Base-by-base conservation (phyloP, 2,888 invertebrate species). In the Melanargia galathea region DNA sequence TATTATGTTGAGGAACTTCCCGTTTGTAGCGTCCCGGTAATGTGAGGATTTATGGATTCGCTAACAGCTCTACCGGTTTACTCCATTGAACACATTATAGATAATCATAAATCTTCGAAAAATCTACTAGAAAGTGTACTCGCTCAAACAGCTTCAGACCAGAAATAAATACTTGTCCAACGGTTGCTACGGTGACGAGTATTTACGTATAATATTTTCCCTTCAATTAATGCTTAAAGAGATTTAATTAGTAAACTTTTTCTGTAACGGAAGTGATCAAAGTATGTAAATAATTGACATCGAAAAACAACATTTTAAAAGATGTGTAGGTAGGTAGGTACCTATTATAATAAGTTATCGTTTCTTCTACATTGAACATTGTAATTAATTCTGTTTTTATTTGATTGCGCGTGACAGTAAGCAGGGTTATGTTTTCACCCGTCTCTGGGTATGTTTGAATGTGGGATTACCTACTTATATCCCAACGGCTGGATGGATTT, bases 1-100 rank as follows among this genome's bases (percentile, higher is more conserved):
- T 66, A 66, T 66, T 61, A 62, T 61, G 63, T 66, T 58, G 40
- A 55, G 51, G 63, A 59, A 51, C 63, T 64, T 66, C 63, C 66
- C 49, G 66, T 64, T 61, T 48, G n/a, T 8, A 48, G 51, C 58
- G 61, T 66, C 61, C 66, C 54, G 59, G 58, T 66, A 66, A 55
- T 66, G 35, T 61, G 43, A 40, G 60, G 63, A 66, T 66, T 66
- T 61, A 63, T 66, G 51, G 33, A 59, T 51, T 61, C 63, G 63
- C 63, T 62, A 64, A 66, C 66, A 66, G 60, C 48, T 45, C 58
- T 40, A 45, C 46, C 46, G 60, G 52, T 58, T 43, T 26, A 38
- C 49, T 38, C 43, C 46, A 54, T 43, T 30, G 46, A 51, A 51
- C 52, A 49, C 26, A 60, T 66, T 58, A 49, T 61, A 63, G 24